phyloP scores from a whole-genome alignment of 2,888 invertebrate species.

The Lissocephala sabroskyi region DNA sequence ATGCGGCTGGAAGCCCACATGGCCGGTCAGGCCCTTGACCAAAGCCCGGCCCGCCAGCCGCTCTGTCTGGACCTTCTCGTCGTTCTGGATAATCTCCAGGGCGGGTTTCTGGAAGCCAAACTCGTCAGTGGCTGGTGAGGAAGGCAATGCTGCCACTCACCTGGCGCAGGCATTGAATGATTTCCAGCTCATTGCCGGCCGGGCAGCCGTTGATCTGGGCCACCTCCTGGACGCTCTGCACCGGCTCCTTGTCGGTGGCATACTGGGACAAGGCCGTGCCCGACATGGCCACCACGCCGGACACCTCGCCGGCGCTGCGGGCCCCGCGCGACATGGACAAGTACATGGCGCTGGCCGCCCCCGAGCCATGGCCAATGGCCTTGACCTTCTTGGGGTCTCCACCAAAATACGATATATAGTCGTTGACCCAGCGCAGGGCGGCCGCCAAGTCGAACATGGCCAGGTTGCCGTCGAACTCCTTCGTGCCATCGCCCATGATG shows the following conservation, averaged over 20 bases:
- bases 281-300: constrained; percentile 82
- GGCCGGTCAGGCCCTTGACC: constrained; percentile 78
- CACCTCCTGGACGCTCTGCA: constrained; percentile 76
- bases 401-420: constrained; percentile 84
- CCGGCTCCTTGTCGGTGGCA: constrained; percentile 79
- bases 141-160: constrained; percentile 62
- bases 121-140: neutral
- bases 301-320: constrained; percentile 73
- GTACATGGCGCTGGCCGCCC: constrained; percentile 82
- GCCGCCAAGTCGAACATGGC: constrained; percentile 83
- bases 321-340: constrained; percentile 79
- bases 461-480: constrained; percentile 82
- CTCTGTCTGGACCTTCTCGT: constrained; percentile 76
- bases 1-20: constrained; percentile 78
- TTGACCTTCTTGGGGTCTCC: constrained; percentile 82
- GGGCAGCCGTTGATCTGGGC: constrained; percentile 80
- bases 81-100: constrained; percentile 72
- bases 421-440: constrained; percentile 81
- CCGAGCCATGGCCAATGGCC: constrained; percentile 85
- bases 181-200: constrained; percentile 75
- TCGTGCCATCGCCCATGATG: constrained; percentile 81
- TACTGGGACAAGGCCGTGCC: constrained; percentile 83
- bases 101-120: constrained; percentile 54
- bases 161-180: constrained; percentile 79
- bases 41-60: constrained; percentile 76